Evolutionary conservation across 2,888 invertebrate genomes (phyloP), one percentile per base, ranked within the genome.

Genomic region (Cryptocephalus moraei): DNA sequence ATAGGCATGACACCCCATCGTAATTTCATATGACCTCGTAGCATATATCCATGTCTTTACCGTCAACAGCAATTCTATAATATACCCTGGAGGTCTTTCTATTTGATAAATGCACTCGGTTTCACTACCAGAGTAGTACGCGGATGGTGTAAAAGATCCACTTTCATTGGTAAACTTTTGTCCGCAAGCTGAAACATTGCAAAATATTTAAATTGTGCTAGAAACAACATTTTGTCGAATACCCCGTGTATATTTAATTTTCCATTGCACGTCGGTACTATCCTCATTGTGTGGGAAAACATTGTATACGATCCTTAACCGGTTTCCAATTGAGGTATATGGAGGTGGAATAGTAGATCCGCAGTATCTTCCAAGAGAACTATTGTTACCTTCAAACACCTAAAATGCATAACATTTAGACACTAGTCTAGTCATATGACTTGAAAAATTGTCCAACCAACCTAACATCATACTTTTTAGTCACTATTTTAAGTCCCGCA

Each of bases 351-450:
- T 56, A 1, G 59, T 66, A 0, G 46, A 62, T 0, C 91, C 92
- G 69, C 94, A 95, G 65, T 81, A 86, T 62, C 78, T 81, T 1
- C 82, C 85, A n/a, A 89, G 66, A 9, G 86, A 65, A 0, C 72
- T 66, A 43, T 74, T 72, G 0, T 75, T 70, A 0, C 91, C 86
- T 66, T 85, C 80, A 56, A 80, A 82, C 46, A 92, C 65, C 83
- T 82, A 49, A 13, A 63, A 62, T 4, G 45, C 9, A 47, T 39
- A 43, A 32, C 6, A 22, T 22, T 4, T 22, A n/a, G 22, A 22
- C 6, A 22, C 6, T 22, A 22, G 6, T 22, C 6, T 4, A 22
- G 22, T 22, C n/a, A n/a, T n/a, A n/a, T n/a, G n/a, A 22, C 6
- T 22, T 2, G 2, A 2, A 22, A 22, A 22, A 22, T 22, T 22